Base-by-base conservation (phyloP, 2,113 vertebrate genomes). In the Tricholaema leucomelas region DNA sequence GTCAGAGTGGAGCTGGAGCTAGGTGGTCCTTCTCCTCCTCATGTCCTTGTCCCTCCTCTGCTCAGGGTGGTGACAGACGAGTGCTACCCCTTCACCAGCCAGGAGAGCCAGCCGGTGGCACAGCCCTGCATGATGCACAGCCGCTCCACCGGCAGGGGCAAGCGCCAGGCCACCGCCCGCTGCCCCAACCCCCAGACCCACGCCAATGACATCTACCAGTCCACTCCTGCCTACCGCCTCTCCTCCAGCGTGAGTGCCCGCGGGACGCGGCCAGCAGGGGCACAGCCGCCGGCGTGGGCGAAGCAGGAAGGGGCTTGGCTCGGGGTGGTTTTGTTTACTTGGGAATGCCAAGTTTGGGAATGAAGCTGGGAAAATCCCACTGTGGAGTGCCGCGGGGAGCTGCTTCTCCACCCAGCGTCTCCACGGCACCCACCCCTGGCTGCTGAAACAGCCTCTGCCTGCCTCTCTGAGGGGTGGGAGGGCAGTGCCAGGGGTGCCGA, bases 51-150 rank as follows among this genome's bases (percentile, higher is more conserved):
- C 52, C 56, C 76, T 3, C 56, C 76, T 3, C 15, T 14, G 15
- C 18, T 2, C 97, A 99, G 99, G 88, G 98, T 99, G 70, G 99
- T 99, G 96, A 99, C 99, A 4, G 98, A 99, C 19, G 97, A 98
- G 56, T 99, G 99, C 93, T 99, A 99, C 96, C 99, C 99, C 0
- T 99, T 98, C 96, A 96, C 67, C 7, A 94, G 97, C 38, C 97
- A 91, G 3, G 96, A 98, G 80, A 98, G 88, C 93, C 90, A 18
- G 90, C 97, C 40, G 7, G 71, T 15, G 1, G 96, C 94, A 0
- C 92, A 92, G 44, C 98, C 95, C 85, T 99, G 99, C 70, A 99
- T 99, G 99, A 99, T 99, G 99, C 98, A 98, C 93, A 99, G 98
- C 73, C 98, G 98, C 58, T 97, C 98, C 3, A 96, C 97, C 28